These are phyloP conservation scores for Athalia circularis DNA, from an alignment of 2,888 invertebrate genomes.

Conservation along the genomic window DNA sequence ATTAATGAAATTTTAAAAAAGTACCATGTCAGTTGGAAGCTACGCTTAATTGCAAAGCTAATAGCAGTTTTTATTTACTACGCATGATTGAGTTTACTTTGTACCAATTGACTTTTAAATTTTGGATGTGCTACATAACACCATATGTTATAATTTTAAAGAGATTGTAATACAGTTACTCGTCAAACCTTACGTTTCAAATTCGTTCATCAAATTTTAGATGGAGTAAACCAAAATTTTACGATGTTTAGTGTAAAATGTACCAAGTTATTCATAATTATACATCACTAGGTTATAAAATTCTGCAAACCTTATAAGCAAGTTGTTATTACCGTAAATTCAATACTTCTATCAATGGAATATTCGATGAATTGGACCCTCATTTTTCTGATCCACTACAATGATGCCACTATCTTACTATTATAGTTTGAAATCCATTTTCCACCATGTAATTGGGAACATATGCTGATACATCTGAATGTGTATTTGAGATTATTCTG, in stretches of 20 bases:
- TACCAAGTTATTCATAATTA: slow-evolving; percentile 35
- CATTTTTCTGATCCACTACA: not conserved
- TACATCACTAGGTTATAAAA: slow-evolving; percentile 36
- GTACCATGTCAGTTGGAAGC: slow-evolving; percentile 18
- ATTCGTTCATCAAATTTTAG: not conserved
- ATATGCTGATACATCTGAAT: not conserved
- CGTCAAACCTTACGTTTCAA: no score
- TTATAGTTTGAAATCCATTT: slow-evolving; percentile 3
- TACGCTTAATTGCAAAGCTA: not conserved
- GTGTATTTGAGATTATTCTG: slow-evolving; percentile 3
- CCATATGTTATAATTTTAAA: not conserved
- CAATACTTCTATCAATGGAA: slow-evolving; percentile 13
- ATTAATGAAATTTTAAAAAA: slow-evolving; percentile 23
- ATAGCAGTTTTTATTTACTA: no score
- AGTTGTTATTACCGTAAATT: not conserved
- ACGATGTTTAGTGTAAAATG: not conserved
- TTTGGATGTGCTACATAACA: not conserved
- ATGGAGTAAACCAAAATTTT: not conserved
- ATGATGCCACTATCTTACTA: not conserved
- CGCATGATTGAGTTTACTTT: no score
- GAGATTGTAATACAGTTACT: no score
- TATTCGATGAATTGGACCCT: not conserved
- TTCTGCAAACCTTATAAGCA: slow-evolving; percentile 11
- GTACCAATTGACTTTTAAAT: not conserved
- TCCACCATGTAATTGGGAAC: not conserved